These are phyloP conservation scores for Agonopterix arenella DNA, from an alignment of 2,888 invertebrate genomes.

Conservation along the genomic window DNA sequence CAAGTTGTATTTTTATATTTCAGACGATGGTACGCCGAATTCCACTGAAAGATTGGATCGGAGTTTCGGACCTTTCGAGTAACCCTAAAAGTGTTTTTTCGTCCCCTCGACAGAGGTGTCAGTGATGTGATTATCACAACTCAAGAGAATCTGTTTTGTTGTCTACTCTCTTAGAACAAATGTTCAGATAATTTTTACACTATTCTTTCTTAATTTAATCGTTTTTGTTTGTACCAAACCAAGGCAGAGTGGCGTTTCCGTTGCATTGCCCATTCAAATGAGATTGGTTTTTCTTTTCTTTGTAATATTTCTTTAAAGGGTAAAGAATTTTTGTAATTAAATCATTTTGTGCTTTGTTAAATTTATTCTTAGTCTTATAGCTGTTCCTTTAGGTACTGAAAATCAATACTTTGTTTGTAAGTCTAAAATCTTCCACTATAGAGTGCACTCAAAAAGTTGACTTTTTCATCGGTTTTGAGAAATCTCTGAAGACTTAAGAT, in stretches of 20 bases:
- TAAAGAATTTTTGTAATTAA: neutral
- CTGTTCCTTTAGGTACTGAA: too few relatives aligned
- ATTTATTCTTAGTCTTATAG: too few relatives aligned
- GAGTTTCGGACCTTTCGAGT: neutral
- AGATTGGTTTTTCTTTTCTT: neutral
- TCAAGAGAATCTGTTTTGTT: slow-evolving; percentile 27
- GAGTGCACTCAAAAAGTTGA: too few relatives aligned
- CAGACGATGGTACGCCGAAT: too few relatives aligned
- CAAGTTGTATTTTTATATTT: too few relatives aligned
- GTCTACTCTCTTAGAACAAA: slow-evolving; percentile 27
- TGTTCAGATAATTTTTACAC: slow-evolving; percentile 30
- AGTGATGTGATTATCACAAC: slow-evolving; percentile 32
- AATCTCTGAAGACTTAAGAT: too few relatives aligned
- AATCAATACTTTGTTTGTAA: too few relatives aligned
- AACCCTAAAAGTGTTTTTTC: neutral
- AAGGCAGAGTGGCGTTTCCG: slow-evolving; percentile 26
- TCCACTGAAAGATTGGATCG: too few relatives aligned
- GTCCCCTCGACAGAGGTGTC: slow-evolving; percentile 23
- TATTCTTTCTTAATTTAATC: slow-evolving; percentile 25
- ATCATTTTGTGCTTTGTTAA: neutral
- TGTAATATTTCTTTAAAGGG: neutral
- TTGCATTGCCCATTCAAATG: slow-evolving; percentile 18
- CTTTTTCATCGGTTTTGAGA: too few relatives aligned
- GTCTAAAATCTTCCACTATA: too few relatives aligned
- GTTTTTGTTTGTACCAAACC: slow-evolving; percentile 21